Percentiles rank a stretch among this genome's conserved stretches.
These are phyloP conservation scores for Carassius carassius DNA, from an alignment of 2,113 vertebrate genomes.

Conservation along the genomic window DNA sequence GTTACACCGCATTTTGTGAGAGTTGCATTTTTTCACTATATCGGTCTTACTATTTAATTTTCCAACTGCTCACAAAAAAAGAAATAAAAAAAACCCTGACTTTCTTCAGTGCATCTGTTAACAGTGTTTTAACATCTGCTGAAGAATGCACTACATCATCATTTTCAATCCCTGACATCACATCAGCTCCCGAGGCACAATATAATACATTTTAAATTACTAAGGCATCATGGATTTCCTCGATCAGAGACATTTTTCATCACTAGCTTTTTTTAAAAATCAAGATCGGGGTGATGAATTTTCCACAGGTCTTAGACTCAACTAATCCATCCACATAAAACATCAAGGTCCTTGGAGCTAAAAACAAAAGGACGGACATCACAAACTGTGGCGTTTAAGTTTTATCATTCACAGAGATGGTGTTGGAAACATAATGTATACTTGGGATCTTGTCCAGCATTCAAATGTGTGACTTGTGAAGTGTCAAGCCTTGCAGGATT, in stretches of 20 bases:
- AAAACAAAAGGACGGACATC: constrained; percentile 8
- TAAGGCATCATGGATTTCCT: constrained; percentile 7
- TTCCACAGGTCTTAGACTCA: background rate
- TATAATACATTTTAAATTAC: constrained; percentile 17
- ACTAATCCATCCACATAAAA: constrained; percentile 29
- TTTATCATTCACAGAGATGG: background rate
- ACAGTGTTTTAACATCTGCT: constrained; percentile 7
- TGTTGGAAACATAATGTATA: background rate
- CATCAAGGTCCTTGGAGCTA: constrained; percentile 1
- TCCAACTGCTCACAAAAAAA: background rate
- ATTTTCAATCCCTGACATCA: constrained; percentile 5
- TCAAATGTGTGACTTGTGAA: constrained; percentile 20
- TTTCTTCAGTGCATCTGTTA: background rate
- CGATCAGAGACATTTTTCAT: constrained; percentile 15
- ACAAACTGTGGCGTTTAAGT: background rate
- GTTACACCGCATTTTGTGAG: too few species aligned
- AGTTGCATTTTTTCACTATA: too few species aligned
- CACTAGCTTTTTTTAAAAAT: constrained; percentile 12
- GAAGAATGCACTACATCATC: background rate
- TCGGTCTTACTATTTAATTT: background rate
- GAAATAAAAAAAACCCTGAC: background rate
- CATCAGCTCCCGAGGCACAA: background rate
- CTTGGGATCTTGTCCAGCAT: constrained; percentile 26
- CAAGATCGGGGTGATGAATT: constrained; percentile 1
- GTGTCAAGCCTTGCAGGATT: constrained; percentile 38